Evolutionary conservation across 2,113 vertebrate species (phyloP).

Genomic region (Nyctibius bracteatus): DNA sequence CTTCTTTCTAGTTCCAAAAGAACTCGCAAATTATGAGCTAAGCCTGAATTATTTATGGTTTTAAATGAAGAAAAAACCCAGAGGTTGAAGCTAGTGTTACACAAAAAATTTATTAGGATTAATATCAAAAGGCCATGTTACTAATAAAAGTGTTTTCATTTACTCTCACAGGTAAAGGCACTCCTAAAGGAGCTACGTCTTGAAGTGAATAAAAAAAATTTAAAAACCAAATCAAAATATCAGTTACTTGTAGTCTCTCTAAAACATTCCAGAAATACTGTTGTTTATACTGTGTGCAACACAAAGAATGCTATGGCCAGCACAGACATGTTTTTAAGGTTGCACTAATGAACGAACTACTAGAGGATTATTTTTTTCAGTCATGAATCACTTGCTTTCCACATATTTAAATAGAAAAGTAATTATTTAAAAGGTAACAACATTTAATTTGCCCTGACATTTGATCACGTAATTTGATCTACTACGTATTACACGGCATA

Average conservation of each 20-base stretch:
- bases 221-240: fast-evolving
- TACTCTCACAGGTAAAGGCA: not conserved
- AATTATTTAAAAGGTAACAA: not conserved
- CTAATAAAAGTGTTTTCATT: not conserved
- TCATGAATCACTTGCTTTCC: not conserved
- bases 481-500: not conserved
- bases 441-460: not conserved
- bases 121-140: not conserved
- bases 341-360: not conserved
- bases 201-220: not conserved
- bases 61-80: not conserved
- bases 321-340: not conserved
- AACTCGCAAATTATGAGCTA: not conserved
- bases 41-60: not conserved
- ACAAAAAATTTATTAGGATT: not conserved
- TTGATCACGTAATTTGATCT: not conserved
- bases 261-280: not conserved
- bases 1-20: not conserved
- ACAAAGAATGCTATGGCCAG: not conserved
- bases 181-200: not conserved
- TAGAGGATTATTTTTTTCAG: not conserved
- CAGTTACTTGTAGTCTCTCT: not conserved
- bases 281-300: not conserved
- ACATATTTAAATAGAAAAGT: not conserved
- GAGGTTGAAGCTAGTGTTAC: not conserved